These are phyloP conservation scores for Chymomyza caudatula DNA, from an alignment of 2,888 invertebrate species.

Conservation along the genomic window DNA sequence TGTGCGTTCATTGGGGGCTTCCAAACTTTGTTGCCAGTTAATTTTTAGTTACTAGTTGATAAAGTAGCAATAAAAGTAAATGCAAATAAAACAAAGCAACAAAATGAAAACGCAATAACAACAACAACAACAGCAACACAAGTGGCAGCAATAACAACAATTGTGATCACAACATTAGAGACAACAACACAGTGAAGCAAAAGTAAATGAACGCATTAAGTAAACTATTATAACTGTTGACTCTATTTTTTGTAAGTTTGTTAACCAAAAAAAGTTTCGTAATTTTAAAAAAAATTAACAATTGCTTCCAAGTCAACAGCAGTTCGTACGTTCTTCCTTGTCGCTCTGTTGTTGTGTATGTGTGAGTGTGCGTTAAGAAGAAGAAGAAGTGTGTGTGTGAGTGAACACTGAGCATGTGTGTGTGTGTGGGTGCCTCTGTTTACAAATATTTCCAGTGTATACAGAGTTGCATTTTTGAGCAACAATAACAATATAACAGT, in stretches of 20 bases:
- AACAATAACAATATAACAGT: background rate
- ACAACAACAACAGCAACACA: slow-evolving; percentile 25
- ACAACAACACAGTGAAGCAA: background rate
- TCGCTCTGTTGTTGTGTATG: background rate
- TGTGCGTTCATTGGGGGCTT: slow-evolving; percentile 26
- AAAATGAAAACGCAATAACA: slow-evolving; percentile 9
- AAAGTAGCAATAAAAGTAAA: slow-evolving; percentile 36
- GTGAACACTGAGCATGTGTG: slow-evolving; percentile 1
- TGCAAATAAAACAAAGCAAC: slow-evolving; percentile 28
- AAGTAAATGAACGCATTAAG: background rate
- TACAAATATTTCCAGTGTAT: background rate
- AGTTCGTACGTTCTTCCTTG: slow-evolving; percentile 11
- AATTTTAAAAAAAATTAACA: slow-evolving; percentile 17
- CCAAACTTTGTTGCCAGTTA: slow-evolving; percentile 64
- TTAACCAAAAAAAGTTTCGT: slow-evolving; percentile 20
- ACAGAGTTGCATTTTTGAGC: background rate
- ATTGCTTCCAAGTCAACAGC: slow-evolving; percentile 37
- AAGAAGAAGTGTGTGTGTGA: background rate
- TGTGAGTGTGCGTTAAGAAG: background rate
- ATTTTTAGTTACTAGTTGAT: slow-evolving; percentile 71
- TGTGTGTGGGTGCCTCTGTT: slow-evolving; percentile 1
- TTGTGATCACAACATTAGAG: background rate
- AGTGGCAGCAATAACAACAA: slow-evolving; percentile 20
- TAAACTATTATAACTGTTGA: background rate
- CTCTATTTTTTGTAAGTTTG: slow-evolving; percentile 30